Evolutionary conservation across 2,797 vertebrate species (phyloP).

Genomic region (Anguilla megastoma): DNA sequence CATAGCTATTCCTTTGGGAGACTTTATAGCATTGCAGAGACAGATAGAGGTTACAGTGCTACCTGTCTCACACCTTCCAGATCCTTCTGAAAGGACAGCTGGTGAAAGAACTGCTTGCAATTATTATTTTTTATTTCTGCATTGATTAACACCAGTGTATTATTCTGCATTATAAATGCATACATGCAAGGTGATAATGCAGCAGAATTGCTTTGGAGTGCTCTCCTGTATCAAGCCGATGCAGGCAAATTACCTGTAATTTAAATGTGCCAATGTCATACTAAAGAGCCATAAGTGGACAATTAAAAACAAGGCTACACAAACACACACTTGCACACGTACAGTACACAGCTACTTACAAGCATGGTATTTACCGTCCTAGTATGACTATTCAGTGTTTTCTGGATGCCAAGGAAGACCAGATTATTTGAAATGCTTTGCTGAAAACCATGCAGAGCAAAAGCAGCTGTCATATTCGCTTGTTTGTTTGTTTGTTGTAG

Average conservation of each 20-base stretch:
- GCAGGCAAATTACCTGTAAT: background rate
- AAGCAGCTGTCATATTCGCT: too few relatives aligned
- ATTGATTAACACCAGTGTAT: background rate
- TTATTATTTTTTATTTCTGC: background rate
- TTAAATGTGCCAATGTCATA: background rate
- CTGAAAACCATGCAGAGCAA: background rate
- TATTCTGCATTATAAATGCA: background rate
- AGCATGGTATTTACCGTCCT: background rate
- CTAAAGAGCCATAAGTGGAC: background rate
- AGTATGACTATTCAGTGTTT: background rate
- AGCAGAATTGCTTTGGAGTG: background rate
- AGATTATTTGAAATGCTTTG: background rate
- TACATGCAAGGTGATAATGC: background rate
- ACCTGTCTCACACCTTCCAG: conserved; percentile 2
- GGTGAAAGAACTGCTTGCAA: background rate
- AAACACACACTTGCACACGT: background rate
- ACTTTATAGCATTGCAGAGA: background rate
- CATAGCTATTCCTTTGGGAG: conserved; percentile 10
- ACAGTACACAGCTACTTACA: background rate
- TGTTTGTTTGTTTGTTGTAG: background rate
- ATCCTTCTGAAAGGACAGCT: background rate
- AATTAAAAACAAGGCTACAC: background rate
- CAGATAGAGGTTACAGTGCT: background rate
- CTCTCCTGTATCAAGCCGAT: background rate
- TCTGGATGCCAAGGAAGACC: background rate